Conservation (phyloP, 2,888 invertebrate species). For the Nymphalis polychloros region DNA sequence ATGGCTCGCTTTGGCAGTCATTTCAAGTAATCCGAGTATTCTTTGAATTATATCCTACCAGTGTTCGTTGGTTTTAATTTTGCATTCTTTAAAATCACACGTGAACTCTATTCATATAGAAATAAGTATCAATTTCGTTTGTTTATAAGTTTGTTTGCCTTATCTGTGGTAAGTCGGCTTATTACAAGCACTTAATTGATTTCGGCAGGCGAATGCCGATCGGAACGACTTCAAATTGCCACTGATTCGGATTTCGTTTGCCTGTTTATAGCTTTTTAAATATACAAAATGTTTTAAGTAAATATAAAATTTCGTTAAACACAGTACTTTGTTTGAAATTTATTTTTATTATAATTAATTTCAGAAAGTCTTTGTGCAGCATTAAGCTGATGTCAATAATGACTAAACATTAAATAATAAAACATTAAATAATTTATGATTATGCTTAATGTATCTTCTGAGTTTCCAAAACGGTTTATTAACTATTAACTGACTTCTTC, state of each 20-base stretch:
- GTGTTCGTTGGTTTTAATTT: slow-evolving; percentile 53
- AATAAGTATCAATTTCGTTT: slow-evolving; percentile 39
- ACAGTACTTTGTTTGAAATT: neutral
- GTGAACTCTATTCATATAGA: slow-evolving; percentile 13
- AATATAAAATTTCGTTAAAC: neutral
- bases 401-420: no score
- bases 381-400: no score
- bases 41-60: slow-evolving; percentile 41
- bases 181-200: slow-evolving; percentile 74
- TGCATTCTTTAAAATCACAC: slow-evolving; percentile 4
- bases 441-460: no score
- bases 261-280: slow-evolving; percentile 49
- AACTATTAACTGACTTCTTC: no score
- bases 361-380: neutral
- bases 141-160: neutral
- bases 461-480: no score
- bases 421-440: no score
- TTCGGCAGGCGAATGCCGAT: slow-evolving; percentile 68
- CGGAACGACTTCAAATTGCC: slow-evolving; percentile 59
- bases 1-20: slow-evolving; percentile 64
- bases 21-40: slow-evolving; percentile 67
- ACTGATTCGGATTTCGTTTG: slow-evolving; percentile 42
- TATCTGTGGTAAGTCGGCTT: slow-evolving; percentile 43
- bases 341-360: neutral
- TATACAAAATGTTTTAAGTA: slow-evolving; percentile 9